Evolutionary conservation across 2,888 invertebrate genomes (phyloP), one percentile per base, ranked within the genome.

Genomic region (Netelia melanura): DNA sequence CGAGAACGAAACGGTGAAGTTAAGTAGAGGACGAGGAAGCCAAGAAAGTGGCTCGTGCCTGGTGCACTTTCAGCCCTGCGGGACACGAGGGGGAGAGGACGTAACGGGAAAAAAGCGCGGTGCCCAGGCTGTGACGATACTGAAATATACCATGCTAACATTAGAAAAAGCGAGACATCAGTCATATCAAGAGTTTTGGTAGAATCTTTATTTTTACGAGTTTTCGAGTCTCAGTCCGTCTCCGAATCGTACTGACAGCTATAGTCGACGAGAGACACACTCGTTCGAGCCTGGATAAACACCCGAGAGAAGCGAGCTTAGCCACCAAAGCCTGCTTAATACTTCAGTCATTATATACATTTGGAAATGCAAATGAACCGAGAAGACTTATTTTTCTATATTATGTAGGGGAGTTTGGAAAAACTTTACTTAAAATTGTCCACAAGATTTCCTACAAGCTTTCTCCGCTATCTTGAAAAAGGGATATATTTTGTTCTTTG

Each of bases 201-300:
- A 77, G 68, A 74, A 54, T 61, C 77, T 81, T 84, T 75, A 81
- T 84, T 84, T 84, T 84, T 77, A 81, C 81, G 52, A 78, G 68
- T 72, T 61, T 58, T 76, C 70, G 58, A 52, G 68, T 70, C 70
- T n/a, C 25, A 30, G 21, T 65, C 23, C 43, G 71, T 81, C 72
- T 77, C 14, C 75, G 80, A 54, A 17, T 80, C 71, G 76, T 64
- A 76, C 71, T 43, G 68, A 62, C 52, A 52, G 43, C 64, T 67
- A 62, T 81, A 68, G 81, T 76, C 76, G 84, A 84, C 81, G 74
- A 81, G 76, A 70, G 74, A 81, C 79, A 80, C 38, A 65, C 75
- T 21, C 17, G 6, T 9, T 58, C 21, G 8, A 17, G n/a, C n/a
- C 65, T 54, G 56, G 48, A 65, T 58, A 71, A 65, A 65, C 21